Evolutionary conservation across 2,888 invertebrate genomes (phyloP).

Genomic region (Gasteruption jaculator): DNA sequence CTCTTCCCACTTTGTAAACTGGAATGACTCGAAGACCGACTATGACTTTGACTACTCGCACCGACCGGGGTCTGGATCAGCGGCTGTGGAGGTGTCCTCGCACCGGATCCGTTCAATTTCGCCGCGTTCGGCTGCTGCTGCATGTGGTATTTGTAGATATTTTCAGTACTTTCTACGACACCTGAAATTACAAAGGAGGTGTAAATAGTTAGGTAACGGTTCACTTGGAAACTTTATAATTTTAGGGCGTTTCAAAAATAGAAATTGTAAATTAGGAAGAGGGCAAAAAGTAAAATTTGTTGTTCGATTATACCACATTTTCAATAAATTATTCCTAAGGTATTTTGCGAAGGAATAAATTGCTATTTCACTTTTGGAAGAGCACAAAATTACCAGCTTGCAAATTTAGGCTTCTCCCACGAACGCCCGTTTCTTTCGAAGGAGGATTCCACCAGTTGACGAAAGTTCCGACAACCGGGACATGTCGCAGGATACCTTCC

Average conservation of each 20-base stretch:
- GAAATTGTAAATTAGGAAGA: too few species aligned
- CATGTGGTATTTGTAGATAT: conserved; percentile 80
- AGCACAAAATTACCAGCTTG: conserved; percentile 45
- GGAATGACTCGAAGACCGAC: conserved; percentile 62
- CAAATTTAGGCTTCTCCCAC: conserved; percentile 79
- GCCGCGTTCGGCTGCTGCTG: conserved; percentile 63
- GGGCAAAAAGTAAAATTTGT: conserved; percentile 6
- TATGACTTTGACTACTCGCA: conserved; percentile 56
- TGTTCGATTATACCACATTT: not conserved
- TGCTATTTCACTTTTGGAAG: not conserved
- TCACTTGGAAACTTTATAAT: not conserved
- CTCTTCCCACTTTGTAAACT: conserved; percentile 47
- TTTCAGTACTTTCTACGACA: conserved; percentile 76
- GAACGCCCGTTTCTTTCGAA: conserved; percentile 70
- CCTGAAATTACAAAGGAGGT: conserved; percentile 56
- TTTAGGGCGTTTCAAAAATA: too few species aligned
- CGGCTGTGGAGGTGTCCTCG: conserved; percentile 65
- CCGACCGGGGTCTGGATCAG: conserved; percentile 67
- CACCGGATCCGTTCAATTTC: conserved; percentile 55
- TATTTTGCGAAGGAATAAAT: not conserved
- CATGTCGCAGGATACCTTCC: conserved; percentile 89
- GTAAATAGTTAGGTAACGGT: not conserved
- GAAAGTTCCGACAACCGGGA: conserved; percentile 90
- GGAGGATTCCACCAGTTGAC: conserved; percentile 97
- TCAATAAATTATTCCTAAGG: not conserved